Evolutionary conservation across 2,113 vertebrate species (phyloP).

Genomic region (Cervus canadensis): DNA sequence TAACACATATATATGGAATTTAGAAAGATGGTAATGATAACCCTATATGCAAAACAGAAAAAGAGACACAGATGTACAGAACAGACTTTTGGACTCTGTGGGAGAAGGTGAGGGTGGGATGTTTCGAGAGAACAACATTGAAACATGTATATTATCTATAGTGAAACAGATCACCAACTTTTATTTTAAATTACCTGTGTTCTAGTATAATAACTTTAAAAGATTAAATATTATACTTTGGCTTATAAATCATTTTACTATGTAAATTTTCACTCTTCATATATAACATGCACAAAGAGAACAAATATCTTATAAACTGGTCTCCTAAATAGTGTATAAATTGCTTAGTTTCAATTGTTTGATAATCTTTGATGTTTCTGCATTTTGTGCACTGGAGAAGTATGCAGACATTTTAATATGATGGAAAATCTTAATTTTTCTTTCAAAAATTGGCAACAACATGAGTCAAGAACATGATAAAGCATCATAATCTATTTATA

Average conservation of each 20-base stretch:
- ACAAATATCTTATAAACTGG: constrained; percentile 68
- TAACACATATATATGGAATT: too few relatives aligned
- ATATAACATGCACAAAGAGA: constrained; percentile 49
- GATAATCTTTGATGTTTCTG: constrained; percentile 60
- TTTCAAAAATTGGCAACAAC: constrained; percentile 50
- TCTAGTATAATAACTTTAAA: background rate
- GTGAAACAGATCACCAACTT: background rate
- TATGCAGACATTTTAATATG: constrained; percentile 43
- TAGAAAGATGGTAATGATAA: too few relatives aligned
- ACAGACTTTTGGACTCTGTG: too few relatives aligned
- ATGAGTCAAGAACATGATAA: constrained; percentile 63
- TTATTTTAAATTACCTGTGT: background rate
- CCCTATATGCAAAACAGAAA: too few relatives aligned
- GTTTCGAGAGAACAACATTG: too few relatives aligned
- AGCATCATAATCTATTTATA: constrained; percentile 68
- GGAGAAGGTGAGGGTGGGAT: too few relatives aligned
- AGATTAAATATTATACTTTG: background rate
- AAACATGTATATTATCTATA: too few relatives aligned
- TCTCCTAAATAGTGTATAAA: constrained; percentile 74
- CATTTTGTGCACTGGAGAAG: background rate
- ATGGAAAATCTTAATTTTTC: constrained; percentile 31
- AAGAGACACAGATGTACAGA: too few relatives aligned
- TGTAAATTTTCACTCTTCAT: constrained; percentile 39
- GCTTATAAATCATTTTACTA: constrained; percentile 56
- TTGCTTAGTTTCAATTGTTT: constrained; percentile 52